phyloP scores from a whole-genome alignment of 2,888 invertebrate genomes.

The Salticus scenicus region DNA sequence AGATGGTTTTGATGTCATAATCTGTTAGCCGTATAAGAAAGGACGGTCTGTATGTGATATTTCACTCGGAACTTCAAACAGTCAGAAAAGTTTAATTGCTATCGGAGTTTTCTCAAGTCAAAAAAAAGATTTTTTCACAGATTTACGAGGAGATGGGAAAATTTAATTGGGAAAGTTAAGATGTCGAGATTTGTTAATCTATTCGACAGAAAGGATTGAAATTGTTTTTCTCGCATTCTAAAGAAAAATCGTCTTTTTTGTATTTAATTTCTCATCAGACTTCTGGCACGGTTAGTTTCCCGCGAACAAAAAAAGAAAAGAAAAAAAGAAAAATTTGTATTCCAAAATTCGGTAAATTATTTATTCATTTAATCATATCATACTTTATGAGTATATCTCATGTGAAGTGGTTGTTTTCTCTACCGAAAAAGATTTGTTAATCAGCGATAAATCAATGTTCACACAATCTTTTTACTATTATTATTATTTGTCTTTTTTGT shows the following conservation, averaged over 20 bases:
- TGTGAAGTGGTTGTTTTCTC: too few relatives aligned
- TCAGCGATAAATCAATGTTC: too few relatives aligned
- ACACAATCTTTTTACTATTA: too few relatives aligned
- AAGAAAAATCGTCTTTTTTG: neutral
- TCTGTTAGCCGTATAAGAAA: neutral
- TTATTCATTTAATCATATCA: too few relatives aligned
- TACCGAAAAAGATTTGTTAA: too few relatives aligned
- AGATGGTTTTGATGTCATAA: slow-evolving; percentile 3
- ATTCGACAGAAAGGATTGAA: neutral
- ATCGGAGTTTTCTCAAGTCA: neutral
- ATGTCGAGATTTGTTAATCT: neutral
- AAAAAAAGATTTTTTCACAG: neutral
- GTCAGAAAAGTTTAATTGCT: neutral
- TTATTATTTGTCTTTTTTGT: too few relatives aligned
- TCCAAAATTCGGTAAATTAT: too few relatives aligned
- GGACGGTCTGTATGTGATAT: too few relatives aligned
- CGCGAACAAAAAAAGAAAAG: neutral
- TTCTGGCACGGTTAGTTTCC: neutral
- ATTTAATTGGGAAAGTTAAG: neutral
- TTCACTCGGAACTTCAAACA: neutral
- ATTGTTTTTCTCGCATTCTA: neutral
- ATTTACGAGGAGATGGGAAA: neutral
- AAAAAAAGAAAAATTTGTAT: too few relatives aligned
- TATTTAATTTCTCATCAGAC: neutral
- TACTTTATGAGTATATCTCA: too few relatives aligned